Base-by-base conservation (phyloP, 1,140 invertebrate species). In the Hormaphis cornu region DNA sequence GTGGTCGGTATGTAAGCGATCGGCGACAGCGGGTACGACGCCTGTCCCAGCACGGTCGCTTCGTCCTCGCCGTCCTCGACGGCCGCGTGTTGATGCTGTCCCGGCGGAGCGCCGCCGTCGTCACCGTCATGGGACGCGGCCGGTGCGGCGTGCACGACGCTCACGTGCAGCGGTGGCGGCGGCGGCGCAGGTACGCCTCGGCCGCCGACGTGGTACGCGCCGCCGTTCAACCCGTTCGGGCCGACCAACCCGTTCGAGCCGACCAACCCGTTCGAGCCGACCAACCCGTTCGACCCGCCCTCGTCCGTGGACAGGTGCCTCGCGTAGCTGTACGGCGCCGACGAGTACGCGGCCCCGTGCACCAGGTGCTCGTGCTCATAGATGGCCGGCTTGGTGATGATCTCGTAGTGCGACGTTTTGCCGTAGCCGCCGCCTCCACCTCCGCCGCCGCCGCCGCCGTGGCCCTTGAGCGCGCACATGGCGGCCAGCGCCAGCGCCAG, bases 401-500 rank as follows among this genome's bases (percentile, higher is more conserved):
- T 89, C 77, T 91, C 89, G 74, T 90, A 91, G 58, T 75, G 71
- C 40, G 73, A 48, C 0, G 87, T 88, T 3, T 87, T 72, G 5
- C 66, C 71, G 7, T 20, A 37, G 9, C 22, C 54, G 44, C 20
- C 53, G 1, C 61, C 42, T 9, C 59, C n/a, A n/a, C n/a, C 52
- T 1, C 66, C 59, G 3, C 72, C 70, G 14, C 53, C 50, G 8
- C 58, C 66, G 4, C 56, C 48, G 0, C 71, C 71, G 42, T 72
- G 69, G 12, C 69, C 69, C 20, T 86, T 81, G 5, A 91, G 77
- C 0, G 88, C 88, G 33, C 89, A 82, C 33, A 90, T 85, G 3
- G 86, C 87, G 0, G 89, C 88, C 0, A 91, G 77, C 74, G 89
- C 84, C 1, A 91, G 78, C 0, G 89, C 87, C 83, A 91, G 86